A percentile compares a stretch with the other conserved stretches of the same genome.
These are phyloP conservation scores for Tetraneura akinire DNA, from an alignment of 1,140 invertebrate genomes.

Conservation along the genomic window DNA sequence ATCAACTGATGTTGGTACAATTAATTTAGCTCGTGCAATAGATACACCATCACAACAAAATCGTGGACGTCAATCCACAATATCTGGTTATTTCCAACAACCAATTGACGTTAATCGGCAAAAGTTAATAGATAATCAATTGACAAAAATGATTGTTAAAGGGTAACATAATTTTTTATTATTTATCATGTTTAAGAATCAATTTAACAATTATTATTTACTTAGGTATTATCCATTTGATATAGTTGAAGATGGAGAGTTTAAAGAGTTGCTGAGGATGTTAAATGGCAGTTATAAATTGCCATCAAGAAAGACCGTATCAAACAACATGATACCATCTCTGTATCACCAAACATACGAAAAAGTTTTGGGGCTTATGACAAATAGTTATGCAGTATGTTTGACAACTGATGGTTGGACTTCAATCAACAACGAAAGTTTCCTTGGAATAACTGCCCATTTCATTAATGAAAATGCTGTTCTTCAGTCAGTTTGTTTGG, in stretches of 20 bases:
- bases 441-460: neutral
- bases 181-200: neutral
- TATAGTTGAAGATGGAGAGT: slow-evolving; percentile 14
- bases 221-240: neutral
- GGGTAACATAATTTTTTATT: neutral
- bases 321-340: slow-evolving; percentile 52
- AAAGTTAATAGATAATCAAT: too few relatives aligned
- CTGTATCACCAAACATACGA: slow-evolving; percentile 52
- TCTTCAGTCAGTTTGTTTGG: neutral
- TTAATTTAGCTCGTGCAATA: too few relatives aligned
- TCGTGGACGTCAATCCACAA: too few relatives aligned
- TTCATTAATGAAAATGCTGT: neutral
- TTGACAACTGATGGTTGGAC: neutral
- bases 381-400: neutral
- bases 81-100: neutral
- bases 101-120: neutral
- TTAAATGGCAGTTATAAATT: slow-evolving; percentile 54
- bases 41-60: too few relatives aligned
- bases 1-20: too few relatives aligned
- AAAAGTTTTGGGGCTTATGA: slow-evolving; percentile 27
- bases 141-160: neutral
- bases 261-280: slow-evolving; percentile 53
- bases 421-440: slow-evolving; percentile 15
- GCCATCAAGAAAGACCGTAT: slow-evolving; percentile 55
- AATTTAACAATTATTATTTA: neutral